Evolutionary conservation across 1,140 invertebrate genomes (phyloP).

Genomic region (Drosophila sp.): DNA sequence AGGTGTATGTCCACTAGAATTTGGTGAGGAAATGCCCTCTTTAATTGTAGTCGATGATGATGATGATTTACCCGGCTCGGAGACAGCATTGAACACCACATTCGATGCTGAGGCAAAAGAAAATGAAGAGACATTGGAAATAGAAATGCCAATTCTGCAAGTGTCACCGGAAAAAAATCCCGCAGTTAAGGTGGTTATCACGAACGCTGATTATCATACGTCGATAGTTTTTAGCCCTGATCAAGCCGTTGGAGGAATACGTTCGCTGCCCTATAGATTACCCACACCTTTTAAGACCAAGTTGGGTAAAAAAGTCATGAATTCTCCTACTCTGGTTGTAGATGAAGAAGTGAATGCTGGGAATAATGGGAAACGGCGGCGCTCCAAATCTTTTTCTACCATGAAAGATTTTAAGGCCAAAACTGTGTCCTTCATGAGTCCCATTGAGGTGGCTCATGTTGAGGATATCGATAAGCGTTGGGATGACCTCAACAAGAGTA

Average conservation of each 20-base stretch:
- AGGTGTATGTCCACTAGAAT: slow-evolving; percentile 38
- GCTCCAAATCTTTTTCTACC: slow-evolving; percentile 55
- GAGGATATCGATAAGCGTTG: slow-evolving; percentile 50
- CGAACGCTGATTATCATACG: slow-evolving; percentile 16
- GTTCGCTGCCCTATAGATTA: slow-evolving; percentile 34
- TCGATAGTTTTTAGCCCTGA: slow-evolving; percentile 28
- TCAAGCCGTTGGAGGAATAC: neutral
- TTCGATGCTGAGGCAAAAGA: slow-evolving; percentile 38
- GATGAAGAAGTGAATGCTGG: neutral
- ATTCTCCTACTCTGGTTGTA: neutral
- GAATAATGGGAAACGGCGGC: slow-evolving; percentile 11
- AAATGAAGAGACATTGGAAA: slow-evolving; percentile 6
- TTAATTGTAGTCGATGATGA: slow-evolving; percentile 47
- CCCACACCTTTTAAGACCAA: slow-evolving; percentile 47
- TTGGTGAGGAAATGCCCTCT: slow-evolving; percentile 45
- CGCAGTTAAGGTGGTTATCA: slow-evolving; percentile 46
- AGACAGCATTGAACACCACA: slow-evolving; percentile 38
- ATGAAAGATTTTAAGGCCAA: slow-evolving; percentile 24
- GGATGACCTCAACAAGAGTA: slow-evolving; percentile 13
- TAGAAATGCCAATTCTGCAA: slow-evolving; percentile 15
- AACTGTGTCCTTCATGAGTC: slow-evolving; percentile 61
- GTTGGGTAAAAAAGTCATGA: slow-evolving; percentile 12
- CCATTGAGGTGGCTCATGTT: slow-evolving; percentile 46
- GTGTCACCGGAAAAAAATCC: slow-evolving; percentile 18
- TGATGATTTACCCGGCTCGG: slow-evolving; percentile 10